Evolutionary conservation across 64 coral and sea anemone genomes (phyloP), one percentile per base, ranked within the genome.

Genomic region (Hydrozoanthus tunicans): DNA sequence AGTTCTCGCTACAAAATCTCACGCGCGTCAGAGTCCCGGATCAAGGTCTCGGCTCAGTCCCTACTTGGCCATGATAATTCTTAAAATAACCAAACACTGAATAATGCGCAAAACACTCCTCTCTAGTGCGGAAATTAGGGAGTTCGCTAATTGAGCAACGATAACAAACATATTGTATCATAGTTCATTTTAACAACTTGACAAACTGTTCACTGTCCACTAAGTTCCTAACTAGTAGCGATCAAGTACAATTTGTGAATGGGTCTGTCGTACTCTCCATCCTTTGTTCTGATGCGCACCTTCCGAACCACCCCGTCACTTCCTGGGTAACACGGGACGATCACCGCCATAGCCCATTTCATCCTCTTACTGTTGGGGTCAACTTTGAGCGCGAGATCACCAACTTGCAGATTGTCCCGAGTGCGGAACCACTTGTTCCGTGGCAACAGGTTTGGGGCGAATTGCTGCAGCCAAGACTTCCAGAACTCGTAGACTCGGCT

Each of bases 51-150:
- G 32, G 32, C 32, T 43, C 2, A 43, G 32, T 43, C 32, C 32
- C 32, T 43, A 43, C 32, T 43, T 2, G 32, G 32, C 32, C 32
- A 43, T 43, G 32, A 43, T 43, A 43, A 43, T 43, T 43, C 32
- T 43, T 1, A 43, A 43, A 43, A 43, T 1, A 43, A 43, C 32
- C 0, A 43, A 43, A 1, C 2, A 43, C 32, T 43, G 32, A 43
- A 43, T 43, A 43, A 43, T 13, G n/a, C 58, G 77, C 77, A 59
- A 79, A 59, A 5, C 56, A 60, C 56, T 24, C 77, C 77, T 54
- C 55, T 1, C 77, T 56, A 77, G 77, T 79, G 77, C 77, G 77
- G 77, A 79, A 79, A 79, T 79, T 25, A 59, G 55, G 15, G 56
- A 59, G 52, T 79, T n/a, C 77, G 9, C 77, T 79, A 59, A 59